These are phyloP conservation scores for Pyrrhosoma nymphula DNA, from an alignment of 2,888 invertebrate genomes.

Conservation along the genomic window DNA sequence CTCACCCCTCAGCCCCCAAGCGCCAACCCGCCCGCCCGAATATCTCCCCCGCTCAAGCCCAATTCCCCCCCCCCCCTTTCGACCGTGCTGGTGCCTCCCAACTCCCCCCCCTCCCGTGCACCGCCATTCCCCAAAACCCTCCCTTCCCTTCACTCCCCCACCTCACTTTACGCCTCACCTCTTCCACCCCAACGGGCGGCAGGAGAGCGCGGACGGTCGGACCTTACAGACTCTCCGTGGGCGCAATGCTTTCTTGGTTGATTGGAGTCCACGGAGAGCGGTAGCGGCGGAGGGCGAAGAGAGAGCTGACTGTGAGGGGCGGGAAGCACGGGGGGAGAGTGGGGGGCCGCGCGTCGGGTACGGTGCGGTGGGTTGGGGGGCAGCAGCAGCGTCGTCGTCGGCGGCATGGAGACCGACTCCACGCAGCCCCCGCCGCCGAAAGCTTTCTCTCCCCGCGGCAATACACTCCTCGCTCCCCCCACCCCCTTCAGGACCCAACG, in stretches of 20 bases:
- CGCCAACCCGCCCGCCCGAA: not conserved
- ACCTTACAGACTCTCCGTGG: not conserved
- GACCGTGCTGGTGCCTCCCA: not conserved
- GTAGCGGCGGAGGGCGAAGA: not conserved
- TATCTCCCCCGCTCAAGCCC: slow-evolving; percentile 14
- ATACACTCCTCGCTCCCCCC: not conserved
- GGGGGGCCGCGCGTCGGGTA: slow-evolving; percentile 74
- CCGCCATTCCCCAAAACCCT: not conserved
- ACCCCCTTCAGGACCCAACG: not conserved
- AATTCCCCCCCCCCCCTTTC: not conserved
- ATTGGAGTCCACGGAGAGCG: slow-evolving; percentile 61
- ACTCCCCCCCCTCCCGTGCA: not conserved
- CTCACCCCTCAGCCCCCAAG: not conserved
- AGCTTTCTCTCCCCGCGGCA: slow-evolving; percentile 18
- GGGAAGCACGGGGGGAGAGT: slow-evolving; percentile 76
- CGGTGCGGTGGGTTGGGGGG: slow-evolving; percentile 48
- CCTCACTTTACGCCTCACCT: not conserved
- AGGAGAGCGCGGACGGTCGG: slow-evolving; percentile 30
- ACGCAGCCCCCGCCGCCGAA: not conserved
- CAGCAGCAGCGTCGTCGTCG: not conserved
- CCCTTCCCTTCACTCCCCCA: not conserved
- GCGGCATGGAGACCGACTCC: slow-evolving; percentile 5
- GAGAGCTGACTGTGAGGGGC: slow-evolving; percentile 74
- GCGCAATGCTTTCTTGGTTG: slow-evolving; percentile 64
- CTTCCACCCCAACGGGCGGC: not conserved